Percentiles rank a stretch among this genome's conserved stretches.
Conservation (phyloP, 2,888 invertebrate genomes). For the Sesia bembeciformis region DNA sequence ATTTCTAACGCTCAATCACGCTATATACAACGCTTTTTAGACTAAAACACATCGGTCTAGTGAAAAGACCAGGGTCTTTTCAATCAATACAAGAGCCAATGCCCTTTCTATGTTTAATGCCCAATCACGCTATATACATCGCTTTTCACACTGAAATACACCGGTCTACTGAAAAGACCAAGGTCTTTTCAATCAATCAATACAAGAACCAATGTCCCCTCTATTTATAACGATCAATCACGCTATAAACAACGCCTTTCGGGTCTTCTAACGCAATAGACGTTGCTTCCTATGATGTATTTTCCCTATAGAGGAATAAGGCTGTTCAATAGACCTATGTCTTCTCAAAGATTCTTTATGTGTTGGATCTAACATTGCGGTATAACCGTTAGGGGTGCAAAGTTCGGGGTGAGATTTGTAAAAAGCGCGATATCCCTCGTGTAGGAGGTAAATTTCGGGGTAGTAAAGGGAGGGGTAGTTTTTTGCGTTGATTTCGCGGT, state of each 20-base stretch:
- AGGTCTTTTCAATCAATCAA: background rate
- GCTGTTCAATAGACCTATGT: constrained; percentile 67
- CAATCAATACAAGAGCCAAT: too few species aligned
- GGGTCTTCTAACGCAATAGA: constrained; percentile 4
- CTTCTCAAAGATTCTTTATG: constrained; percentile 81
- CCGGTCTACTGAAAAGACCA: too few species aligned
- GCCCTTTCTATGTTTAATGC: too few species aligned
- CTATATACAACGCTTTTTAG: background rate
- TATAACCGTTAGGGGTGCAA: constrained; percentile 81
- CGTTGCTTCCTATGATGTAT: background rate
- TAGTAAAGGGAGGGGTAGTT: constrained; percentile 89
- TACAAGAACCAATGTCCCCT: background rate
- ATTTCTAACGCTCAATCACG: constrained; percentile 1
- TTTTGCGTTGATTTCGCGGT: constrained; percentile 86
- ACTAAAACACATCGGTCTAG: constrained; percentile 1
- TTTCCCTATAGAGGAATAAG: constrained; percentile 15
- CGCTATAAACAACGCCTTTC: background rate
- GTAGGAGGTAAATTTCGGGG: constrained; percentile 94
- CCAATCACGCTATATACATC: too few species aligned
- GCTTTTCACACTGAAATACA: too few species aligned
- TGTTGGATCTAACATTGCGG: constrained; percentile 89
- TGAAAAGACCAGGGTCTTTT: constrained; percentile 11
- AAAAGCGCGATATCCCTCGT: constrained; percentile 81
- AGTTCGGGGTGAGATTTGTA: constrained; percentile 78
- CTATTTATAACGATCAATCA: constrained; percentile 1